These are phyloP conservation scores for Chionomys nivalis DNA, from an alignment of 2,113 vertebrate genomes.

Conservation along the genomic window DNA sequence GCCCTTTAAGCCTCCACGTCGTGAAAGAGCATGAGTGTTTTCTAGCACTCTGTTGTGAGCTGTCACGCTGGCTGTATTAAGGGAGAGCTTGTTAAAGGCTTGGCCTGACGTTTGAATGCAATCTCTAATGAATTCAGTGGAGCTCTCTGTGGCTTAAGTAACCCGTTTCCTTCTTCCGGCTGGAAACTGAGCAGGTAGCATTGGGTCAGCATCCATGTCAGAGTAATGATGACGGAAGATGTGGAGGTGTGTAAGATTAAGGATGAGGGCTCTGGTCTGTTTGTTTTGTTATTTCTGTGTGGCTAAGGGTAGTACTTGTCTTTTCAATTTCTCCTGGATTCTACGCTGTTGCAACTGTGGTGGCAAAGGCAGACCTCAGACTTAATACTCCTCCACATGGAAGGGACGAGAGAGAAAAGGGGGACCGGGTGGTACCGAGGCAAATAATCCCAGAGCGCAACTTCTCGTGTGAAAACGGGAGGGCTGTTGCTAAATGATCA, in stretches of 20 bases:
- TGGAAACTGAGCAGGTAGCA: not conserved
- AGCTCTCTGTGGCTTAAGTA: too few species aligned
- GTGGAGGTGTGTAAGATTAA: not conserved
- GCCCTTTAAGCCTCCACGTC: not conserved
- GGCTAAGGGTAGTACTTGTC: not conserved
- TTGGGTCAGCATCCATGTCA: not conserved
- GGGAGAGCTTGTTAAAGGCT: not conserved
- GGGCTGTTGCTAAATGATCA: not conserved
- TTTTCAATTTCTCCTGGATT: not conserved
- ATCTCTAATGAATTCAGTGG: not conserved
- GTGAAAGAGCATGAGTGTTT: not conserved
- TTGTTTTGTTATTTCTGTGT: not conserved
- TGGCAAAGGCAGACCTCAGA: not conserved
- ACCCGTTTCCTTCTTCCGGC: not conserved
- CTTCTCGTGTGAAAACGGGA: not conserved
- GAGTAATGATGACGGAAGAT: not conserved
- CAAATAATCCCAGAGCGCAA: not conserved
- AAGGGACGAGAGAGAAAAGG: not conserved
- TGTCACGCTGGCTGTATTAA: not conserved
- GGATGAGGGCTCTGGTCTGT: not conserved
- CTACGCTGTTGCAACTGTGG: not conserved
- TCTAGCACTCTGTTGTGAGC: not conserved
- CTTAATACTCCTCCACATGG: not conserved
- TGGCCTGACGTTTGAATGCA: not conserved
- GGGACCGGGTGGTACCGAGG: not conserved